phyloP scores from a whole-genome alignment of 2,113 vertebrate species.

The Phyllopteryx taeniolatus region DNA sequence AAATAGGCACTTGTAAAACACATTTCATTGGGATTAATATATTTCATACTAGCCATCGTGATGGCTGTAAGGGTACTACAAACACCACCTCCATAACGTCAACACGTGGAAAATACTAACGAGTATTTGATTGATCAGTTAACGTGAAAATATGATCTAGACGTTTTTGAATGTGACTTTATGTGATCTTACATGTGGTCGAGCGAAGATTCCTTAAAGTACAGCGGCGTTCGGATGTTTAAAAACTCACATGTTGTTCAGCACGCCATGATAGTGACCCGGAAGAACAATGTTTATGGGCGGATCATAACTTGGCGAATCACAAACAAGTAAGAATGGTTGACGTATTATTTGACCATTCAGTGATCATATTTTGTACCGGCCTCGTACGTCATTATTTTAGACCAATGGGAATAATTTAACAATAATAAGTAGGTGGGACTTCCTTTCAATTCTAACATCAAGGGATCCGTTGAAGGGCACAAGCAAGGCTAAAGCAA shows the following conservation, averaged over 20 bases:
- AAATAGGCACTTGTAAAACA: not conserved
- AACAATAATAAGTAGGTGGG: conserved; percentile 18
- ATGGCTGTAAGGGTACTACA: not conserved
- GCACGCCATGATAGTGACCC: conserved; percentile 55
- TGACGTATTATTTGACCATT: conserved; percentile 19
- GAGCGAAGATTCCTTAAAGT: not conserved
- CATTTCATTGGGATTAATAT: not conserved
- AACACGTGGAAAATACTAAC: not conserved
- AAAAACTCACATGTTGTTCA: conserved; percentile 67
- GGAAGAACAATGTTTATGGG: conserved; percentile 43
- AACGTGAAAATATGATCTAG: not conserved
- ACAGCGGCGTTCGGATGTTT: conserved; percentile 2
- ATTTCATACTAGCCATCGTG: not conserved
- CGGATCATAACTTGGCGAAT: conserved; percentile 43
- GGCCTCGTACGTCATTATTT: not conserved
- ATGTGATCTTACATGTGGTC: not conserved
- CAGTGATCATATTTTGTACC: accelerated
- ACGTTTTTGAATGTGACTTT: too few species aligned
- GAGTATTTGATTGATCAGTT: not conserved
- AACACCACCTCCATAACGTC: not conserved
- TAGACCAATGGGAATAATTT: conserved; percentile 20
- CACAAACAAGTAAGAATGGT: conserved; percentile 8
- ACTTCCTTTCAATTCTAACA: conserved; percentile 48
- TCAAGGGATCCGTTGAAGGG: conserved; percentile 71
- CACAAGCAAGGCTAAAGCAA: conserved; percentile 41